Base-by-base conservation (phyloP, 2,797 vertebrate species). In the Cuculus canorus region DNA sequence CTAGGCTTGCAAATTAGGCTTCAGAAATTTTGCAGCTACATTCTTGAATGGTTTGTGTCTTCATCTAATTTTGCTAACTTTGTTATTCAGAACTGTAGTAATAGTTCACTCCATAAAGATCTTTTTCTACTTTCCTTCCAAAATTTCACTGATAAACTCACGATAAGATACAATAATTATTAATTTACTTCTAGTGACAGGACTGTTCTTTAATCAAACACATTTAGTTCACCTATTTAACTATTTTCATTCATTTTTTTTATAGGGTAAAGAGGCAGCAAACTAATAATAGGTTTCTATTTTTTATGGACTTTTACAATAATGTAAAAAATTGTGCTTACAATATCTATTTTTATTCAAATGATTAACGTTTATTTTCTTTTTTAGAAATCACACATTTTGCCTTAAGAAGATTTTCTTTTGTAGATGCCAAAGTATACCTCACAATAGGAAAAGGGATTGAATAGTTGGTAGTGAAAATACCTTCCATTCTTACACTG, bases 401-500 rank as follows among this genome's bases (percentile, higher is more conserved):
- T 97, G 98, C 98, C 97, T 98, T 98, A 97, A 96, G 65, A 37
- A 83, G 14, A 19, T 95, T 70, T 86, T 57, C n/a, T 86, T 91
- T 84, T 82, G 65, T 94, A 91, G 86, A 92, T 91, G 59, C 82
- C 88, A 77, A 82, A 91, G 48, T 80, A 92, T 97, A 97, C 97
- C 94, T 98, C 96, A 92, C 37, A 19, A 59, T 8, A 66, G 77
- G 76, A 80, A 71, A 70, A 90, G 66, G 61, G 17, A 88, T 76
- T 11, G n/a, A 87, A 76, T 54, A 23, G 35, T 6, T 83, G 73
- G 28, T 37, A 75, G 53, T 16, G 37, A 69, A 87, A 93, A 68
- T 75, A 75, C 52, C 37, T 70, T 39, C 50, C 69, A n/a, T 76
- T 81, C 60, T 60, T 83, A 39, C 5, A 56, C 81, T 10, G 61